A percentile compares a stretch with the other conserved stretches of the same genome.
These are phyloP conservation scores for Antheraea mylitta DNA, from an alignment of 1,140 invertebrate genomes.

Conservation along the genomic window DNA sequence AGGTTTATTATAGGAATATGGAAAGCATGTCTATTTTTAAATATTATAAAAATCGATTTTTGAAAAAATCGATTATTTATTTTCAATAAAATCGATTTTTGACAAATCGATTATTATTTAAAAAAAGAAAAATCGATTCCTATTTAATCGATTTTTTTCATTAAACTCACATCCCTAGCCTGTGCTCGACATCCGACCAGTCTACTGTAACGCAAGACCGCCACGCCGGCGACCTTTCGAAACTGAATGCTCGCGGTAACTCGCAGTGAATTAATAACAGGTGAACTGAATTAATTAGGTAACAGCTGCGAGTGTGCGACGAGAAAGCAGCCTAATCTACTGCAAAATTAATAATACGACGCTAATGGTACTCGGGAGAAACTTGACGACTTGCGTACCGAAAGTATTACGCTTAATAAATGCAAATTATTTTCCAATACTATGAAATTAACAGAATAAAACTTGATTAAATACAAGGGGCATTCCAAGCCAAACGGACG, in stretches of 20 bases:
- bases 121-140: too few species aligned
- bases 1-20: too few species aligned
- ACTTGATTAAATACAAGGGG: too few species aligned
- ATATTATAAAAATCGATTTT: too few species aligned
- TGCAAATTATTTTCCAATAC: background rate
- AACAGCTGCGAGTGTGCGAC: slow-evolving; percentile 21
- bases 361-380: slow-evolving; percentile 5
- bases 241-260: background rate
- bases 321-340: slow-evolving; percentile 6
- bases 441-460: too few species aligned
- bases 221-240: slow-evolving; percentile 23
- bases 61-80: too few species aligned
- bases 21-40: too few species aligned
- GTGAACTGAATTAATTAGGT: slow-evolving; percentile 29
- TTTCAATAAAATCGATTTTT: too few species aligned
- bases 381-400: background rate
- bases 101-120: too few species aligned
- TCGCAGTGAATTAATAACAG: slow-evolving; percentile 29
- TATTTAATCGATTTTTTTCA: too few species aligned
- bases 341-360: background rate
- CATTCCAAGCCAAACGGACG: too few species aligned
- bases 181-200: slow-evolving; percentile 17
- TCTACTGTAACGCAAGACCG: slow-evolving; percentile 13
- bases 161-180: too few species aligned
- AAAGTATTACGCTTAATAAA: background rate